Percentiles rank a stretch among this genome's conserved stretches.
These are phyloP conservation scores for Patella ulyssiponensis DNA, from an alignment of 2,888 invertebrate species.

Conservation along the genomic window DNA sequence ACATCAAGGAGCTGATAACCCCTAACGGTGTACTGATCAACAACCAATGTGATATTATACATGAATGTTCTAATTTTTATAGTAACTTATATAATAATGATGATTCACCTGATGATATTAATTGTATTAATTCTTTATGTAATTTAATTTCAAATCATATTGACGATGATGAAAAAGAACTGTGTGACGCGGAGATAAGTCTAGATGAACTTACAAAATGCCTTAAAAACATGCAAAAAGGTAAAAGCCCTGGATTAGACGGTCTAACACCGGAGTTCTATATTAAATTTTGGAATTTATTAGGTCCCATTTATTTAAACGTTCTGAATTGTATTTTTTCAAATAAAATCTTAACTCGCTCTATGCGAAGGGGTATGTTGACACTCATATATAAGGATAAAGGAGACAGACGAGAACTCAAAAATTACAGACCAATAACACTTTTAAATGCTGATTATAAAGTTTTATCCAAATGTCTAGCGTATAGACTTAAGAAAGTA, in stretches of 20 bases:
- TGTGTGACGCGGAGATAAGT: constrained; percentile 4
- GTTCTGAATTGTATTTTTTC: constrained; percentile 29
- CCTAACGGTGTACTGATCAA: neutral
- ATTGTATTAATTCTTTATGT: neutral
- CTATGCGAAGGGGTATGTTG: constrained; percentile 27
- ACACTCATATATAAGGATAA: constrained; percentile 43
- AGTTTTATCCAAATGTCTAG: constrained; percentile 42
- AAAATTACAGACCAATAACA: constrained; percentile 46
- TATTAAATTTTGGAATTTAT: neutral
- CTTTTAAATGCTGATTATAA: constrained; percentile 45
- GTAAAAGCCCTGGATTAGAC: constrained; percentile 26
- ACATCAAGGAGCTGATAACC: neutral
- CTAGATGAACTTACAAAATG: constrained; percentile 19
- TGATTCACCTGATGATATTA: neutral
- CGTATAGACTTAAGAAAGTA: constrained; percentile 36
- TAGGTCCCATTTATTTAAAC: constrained; percentile 22
- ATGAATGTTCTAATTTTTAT: constrained; percentile 3
- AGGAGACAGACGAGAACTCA: constrained; percentile 30
- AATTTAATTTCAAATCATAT: neutral
- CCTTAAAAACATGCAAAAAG: constrained; percentile 28
- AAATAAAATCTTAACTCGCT: constrained; percentile 24
- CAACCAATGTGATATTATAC: neutral
- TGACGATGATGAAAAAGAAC: neutral
- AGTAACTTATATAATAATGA: neutral
- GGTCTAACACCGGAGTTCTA: constrained; percentile 16